phyloP scores from a whole-genome alignment of 2,888 invertebrate genomes.

The Papilio gigon region DNA sequence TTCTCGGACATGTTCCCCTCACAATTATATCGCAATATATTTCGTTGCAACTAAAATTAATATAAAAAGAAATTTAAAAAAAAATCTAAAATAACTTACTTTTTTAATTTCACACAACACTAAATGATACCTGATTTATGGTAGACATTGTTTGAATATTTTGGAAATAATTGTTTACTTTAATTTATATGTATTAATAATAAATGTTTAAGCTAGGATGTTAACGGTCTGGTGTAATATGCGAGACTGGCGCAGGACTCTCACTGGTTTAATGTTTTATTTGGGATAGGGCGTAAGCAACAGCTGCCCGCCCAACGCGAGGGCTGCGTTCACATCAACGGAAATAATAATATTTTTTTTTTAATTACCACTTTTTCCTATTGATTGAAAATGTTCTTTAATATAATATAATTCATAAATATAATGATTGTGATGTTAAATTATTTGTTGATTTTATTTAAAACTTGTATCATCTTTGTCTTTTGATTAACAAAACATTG shows the following conservation, averaged over 20 bases:
- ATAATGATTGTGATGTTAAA: no score
- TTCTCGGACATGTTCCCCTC: not conserved
- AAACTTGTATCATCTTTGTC: no score
- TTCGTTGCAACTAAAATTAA: not conserved
- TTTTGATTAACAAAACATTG: no score
- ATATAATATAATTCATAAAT: no score
- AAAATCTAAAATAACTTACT: not conserved
- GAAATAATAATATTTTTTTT: not conserved
- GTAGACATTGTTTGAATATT: not conserved
- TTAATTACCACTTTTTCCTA: no score
- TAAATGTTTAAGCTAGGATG: not conserved
- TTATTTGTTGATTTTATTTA: no score
- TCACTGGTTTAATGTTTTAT: conserved; percentile 15
- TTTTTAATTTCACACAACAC: conserved; percentile 4
- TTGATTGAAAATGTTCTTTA: no score
- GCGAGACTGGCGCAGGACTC: conserved; percentile 26
- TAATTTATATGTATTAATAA: not conserved
- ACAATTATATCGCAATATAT: not conserved
- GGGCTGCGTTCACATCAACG: conserved; percentile 18
- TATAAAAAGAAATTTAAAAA: not conserved
- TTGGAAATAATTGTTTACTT: not conserved
- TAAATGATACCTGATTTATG: not conserved
- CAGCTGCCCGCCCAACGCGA: conserved; percentile 32
- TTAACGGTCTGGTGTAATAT: not conserved
- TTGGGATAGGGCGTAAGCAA: conserved; percentile 31